Percentiles rank a stretch among this genome's conserved stretches.
These are phyloP conservation scores for Jordanella pulchra DNA, from an alignment of 2,797 vertebrate genomes.

Conservation along the genomic window DNA sequence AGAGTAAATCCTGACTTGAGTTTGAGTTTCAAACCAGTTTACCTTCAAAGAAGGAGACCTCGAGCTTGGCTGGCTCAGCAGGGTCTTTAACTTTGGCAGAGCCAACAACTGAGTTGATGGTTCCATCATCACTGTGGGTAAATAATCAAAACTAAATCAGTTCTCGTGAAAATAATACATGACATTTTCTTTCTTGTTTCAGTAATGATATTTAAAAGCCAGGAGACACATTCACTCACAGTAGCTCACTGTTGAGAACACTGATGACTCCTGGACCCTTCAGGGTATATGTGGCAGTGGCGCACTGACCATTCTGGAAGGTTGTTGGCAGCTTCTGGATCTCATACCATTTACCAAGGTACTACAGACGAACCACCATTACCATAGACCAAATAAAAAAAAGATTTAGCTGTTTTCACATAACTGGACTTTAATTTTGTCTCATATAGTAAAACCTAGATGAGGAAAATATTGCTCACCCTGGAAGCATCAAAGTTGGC, in stretches of 20 bases:
- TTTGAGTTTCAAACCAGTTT: neutral
- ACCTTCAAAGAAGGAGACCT: conserved; percentile 81
- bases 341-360: conserved; percentile 86
- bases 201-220: conserved; percentile 19
- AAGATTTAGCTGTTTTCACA: neutral
- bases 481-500: conserved; percentile 71
- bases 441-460: neutral
- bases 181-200: conserved; percentile 36
- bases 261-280: conserved; percentile 78
- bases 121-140: conserved; percentile 1
- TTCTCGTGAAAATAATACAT: neutral
- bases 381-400: neutral
- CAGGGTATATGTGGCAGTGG: conserved; percentile 81
- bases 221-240: conserved; percentile 71
- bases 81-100: conserved; percentile 71
- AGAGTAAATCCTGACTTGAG: neutral
- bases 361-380: conserved; percentile 66
- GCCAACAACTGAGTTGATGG: conserved; percentile 44
- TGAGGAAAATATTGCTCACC: conserved; percentile 44
- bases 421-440: neutral
- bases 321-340: conserved; percentile 80
- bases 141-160: neutral
- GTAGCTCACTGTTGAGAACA: conserved; percentile 83
- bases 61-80: conserved; percentile 83
- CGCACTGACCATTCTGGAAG: conserved; percentile 84